A percentile compares a stretch with the other conserved stretches of the same genome.
These are phyloP conservation scores for Lycaon pictus DNA, from an alignment of 2,113 vertebrate species.

Conservation along the genomic window DNA sequence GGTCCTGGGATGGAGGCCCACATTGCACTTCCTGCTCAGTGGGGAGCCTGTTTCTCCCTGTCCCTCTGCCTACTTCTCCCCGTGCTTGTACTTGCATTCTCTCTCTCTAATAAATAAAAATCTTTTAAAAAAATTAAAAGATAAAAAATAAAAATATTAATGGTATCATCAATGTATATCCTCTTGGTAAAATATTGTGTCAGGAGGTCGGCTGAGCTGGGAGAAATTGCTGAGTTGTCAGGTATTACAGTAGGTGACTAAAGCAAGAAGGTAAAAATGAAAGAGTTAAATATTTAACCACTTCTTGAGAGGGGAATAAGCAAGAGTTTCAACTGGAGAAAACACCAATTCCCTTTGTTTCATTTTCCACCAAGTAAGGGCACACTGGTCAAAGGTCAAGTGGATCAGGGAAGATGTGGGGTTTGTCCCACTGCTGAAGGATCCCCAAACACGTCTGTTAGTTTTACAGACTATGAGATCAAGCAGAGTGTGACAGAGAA, in stretches of 20 bases:
- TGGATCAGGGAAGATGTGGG: background rate
- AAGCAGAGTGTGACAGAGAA: background rate
- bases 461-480: no score
- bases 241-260: background rate
- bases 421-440: background rate
- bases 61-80: no score
- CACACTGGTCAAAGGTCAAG: background rate
- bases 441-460: rapidly evolving
- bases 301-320: background rate
- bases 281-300: background rate
- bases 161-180: no score
- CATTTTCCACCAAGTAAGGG: no score
- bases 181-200: background rate
- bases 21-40: no score
- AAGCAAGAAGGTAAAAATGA: background rate
- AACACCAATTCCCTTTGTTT: rapidly evolving
- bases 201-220: background rate
- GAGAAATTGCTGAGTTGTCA: background rate
- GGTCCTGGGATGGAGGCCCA: no score
- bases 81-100: no score
- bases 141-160: no score
- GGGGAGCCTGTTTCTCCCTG: no score
- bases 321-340: background rate
- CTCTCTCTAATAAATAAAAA: no score
- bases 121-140: no score